These are phyloP conservation scores for Thereuonema tuberculata DNA, from an alignment of 1,140 invertebrate genomes.

Conservation along the genomic window DNA sequence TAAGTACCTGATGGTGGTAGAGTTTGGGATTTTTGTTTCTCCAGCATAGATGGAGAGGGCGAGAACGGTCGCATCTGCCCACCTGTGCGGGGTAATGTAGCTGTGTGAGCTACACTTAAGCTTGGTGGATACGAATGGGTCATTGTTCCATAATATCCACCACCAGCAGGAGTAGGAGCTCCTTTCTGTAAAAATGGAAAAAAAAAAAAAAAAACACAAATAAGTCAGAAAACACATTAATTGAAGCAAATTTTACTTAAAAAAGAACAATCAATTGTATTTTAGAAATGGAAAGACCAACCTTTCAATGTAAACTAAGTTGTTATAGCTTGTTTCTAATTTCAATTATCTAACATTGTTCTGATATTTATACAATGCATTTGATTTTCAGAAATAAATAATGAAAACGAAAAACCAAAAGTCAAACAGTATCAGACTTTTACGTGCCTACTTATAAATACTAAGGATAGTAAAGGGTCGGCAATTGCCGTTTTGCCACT, in stretches of 20 bases:
- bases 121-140: constrained; percentile 29
- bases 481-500: too few relatives aligned
- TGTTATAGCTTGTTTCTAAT: too few relatives aligned
- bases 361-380: too few relatives aligned
- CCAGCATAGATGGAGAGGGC: constrained; percentile 32
- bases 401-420: too few relatives aligned
- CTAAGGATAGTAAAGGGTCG: too few relatives aligned
- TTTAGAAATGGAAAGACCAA: too few relatives aligned
- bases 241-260: neutral
- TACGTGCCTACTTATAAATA: too few relatives aligned
- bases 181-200: constrained; percentile 5
- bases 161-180: neutral
- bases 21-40: constrained; percentile 15
- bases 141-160: constrained; percentile 23
- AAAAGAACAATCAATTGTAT: too few relatives aligned
- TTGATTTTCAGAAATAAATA: too few relatives aligned
- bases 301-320: too few relatives aligned
- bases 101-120: constrained; percentile 31
- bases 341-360: too few relatives aligned
- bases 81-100: constrained; percentile 45
- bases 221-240: neutral
- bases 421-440: too few relatives aligned
- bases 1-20: constrained; percentile 15
- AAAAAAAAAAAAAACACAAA: neutral
- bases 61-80: constrained; percentile 50